Base-by-base conservation (phyloP, 35 echinoderm and acorn worm genomes). In the Chiridota heheva region DNA sequence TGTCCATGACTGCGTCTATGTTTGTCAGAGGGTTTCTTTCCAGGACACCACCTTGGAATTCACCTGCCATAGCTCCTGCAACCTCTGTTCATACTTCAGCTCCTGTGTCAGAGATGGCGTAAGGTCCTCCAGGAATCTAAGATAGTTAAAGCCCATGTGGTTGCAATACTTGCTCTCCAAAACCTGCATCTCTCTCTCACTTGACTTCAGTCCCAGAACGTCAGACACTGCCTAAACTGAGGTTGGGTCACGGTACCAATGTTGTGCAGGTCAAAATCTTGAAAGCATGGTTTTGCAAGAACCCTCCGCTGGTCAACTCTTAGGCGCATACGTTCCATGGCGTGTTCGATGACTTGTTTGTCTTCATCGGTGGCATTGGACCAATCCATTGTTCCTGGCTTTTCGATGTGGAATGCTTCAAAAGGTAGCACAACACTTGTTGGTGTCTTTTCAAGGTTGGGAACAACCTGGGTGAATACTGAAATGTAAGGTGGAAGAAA, bases 261-360 rank as follows among this genome's bases (percentile, higher is more conserved):
- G 58, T 98, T 98, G 81, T 98, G 95, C n/a, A 66, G 85, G 42
- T 98, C 95, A 63, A 91, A 98, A 53, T 98, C 95, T 60, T 93
- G 65, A 68, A 92, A 98, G 69, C 89, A 91, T 1, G 95, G 95
- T 60, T 98, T 98, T 34, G 57, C 49, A 40, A 91, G 80, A 44
- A 98, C 89, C 25, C 95, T 81, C 8, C 95, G 81, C 64, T 92
- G 95, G 36, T 77, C 68, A 20, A 78, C 89, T 33, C 84, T 63
- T 29, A 85, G 58, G 58, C 32, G 80, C 95, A 98, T 91, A 34
- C 89, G 76, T 24, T 87, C 89, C 78, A 98, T 88, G 30, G 89
- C 70, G 3, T 86, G 39, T 0, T 82, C 67, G 15, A 84, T 67
- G 3, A 80, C 27, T 3, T 44, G 20, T 17, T 22, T 31, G 10